phyloP scores from a whole-genome alignment of 2,888 invertebrate genomes.

The Eulithis testata region DNA sequence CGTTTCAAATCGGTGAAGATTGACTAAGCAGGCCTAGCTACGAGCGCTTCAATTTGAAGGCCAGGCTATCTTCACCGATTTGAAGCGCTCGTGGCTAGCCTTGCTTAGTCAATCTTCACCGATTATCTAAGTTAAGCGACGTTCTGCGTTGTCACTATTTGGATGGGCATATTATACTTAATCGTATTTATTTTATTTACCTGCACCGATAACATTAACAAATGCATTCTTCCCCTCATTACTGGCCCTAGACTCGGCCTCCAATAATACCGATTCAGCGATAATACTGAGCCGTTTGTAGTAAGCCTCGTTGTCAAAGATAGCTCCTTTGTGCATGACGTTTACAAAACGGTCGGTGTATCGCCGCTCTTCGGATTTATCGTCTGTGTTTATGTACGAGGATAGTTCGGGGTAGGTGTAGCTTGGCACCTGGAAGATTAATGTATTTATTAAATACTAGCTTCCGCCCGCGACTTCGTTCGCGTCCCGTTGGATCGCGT shows the following conservation, averaged over 20 bases:
- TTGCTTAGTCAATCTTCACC: too few species aligned
- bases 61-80: too few species aligned
- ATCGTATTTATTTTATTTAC: constrained; percentile 12
- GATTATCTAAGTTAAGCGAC: too few species aligned
- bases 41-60: too few species aligned
- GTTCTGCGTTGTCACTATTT: too few species aligned
- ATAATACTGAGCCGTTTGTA: constrained; percentile 81
- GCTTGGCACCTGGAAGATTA: constrained; percentile 65
- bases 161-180: too few species aligned
- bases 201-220: constrained; percentile 86
- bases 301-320: constrained; percentile 75
- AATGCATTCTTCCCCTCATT: constrained; percentile 81
- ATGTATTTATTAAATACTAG: too few species aligned
- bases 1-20: too few species aligned
- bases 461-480: too few species aligned
- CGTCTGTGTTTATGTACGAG: constrained; percentile 57
- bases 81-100: too few species aligned
- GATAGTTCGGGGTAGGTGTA: constrained; percentile 66
- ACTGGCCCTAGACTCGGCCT: constrained; percentile 85
- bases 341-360: constrained; percentile 66
- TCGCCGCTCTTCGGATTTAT: constrained; percentile 53
- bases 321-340: constrained; percentile 41
- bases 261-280: constrained; percentile 86
- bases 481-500: too few species aligned
- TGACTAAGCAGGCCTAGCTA: too few species aligned